Evolutionary conservation across 1,140 invertebrate genomes (phyloP), one percentile per base, ranked within the genome.

Genomic region (Dolichoris vasculosae): DNA sequence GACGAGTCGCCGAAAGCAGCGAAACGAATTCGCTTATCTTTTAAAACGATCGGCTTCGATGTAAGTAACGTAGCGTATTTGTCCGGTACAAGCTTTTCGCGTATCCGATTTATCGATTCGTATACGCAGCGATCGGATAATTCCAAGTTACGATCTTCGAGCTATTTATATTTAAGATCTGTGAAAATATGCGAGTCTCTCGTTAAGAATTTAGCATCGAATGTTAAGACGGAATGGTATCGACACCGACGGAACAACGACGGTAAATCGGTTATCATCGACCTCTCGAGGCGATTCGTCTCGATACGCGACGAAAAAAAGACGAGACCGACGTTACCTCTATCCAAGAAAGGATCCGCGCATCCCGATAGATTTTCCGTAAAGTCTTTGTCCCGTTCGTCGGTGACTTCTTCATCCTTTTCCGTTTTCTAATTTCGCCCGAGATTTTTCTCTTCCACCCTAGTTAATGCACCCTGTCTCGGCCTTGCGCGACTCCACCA

Each of bases 341-440:
- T 59, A 64, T 32, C 80, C 46, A 30, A 73, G 30, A 82, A 73
- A 73, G 32, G 55, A 82, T 82, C 43, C 7, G 20, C 13, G 55
- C n/a, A 8, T 7, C 0, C 0, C 30, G n/a, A 83, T 83, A 23
- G n/a, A 63, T 64, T 76, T 76, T 64, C 71, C 64, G 77, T 83
- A 83, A 77, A 83, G 51, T 13, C 40, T 2, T 38, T 40, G 6
- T 9, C 38, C 51, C 32, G 7, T 43, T n/a, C 32, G 35, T 40
- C 80, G 67, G 69, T 59, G 82, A 86, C 76, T 86, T 71, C 51
- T 55, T 59, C 26, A 17, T 82, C 82, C 15, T 64, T 71, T 77
- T 64, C 63, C 69, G 69, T 82, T 83, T 86, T 81, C 64, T 83
- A 82, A 81, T 84, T 75, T 77, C 51, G 63, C n/a, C 48, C 20